Conservation (phyloP, 2,797 vertebrate genomes). For the Etheostoma perlongum region DNA sequence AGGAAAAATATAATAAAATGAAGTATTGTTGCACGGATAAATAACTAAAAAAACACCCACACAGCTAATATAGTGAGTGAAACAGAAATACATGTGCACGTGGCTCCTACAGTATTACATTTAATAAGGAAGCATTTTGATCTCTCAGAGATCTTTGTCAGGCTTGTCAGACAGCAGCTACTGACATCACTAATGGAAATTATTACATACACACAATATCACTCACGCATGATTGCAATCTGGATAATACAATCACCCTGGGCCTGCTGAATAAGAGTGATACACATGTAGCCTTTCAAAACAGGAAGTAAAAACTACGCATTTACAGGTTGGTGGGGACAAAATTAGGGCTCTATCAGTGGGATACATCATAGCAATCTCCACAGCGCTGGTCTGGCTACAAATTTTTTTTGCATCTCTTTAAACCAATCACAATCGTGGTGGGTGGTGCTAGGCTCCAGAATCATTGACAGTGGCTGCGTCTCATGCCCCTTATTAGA, state of each 20-base stretch:
- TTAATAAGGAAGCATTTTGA: constrained; percentile 21
- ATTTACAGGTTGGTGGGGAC: neutral
- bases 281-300: constrained; percentile 1
- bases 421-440: no score
- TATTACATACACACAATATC: constrained; percentile 15
- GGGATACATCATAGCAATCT: neutral
- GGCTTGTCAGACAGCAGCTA: constrained; percentile 29
- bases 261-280: neutral
- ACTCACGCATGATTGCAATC: constrained; percentile 12
- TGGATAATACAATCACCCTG: neutral
- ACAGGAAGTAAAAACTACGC: constrained; percentile 2
- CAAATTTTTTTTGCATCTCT: no score
- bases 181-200: constrained; percentile 21
- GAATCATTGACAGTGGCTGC: no score
- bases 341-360: constrained; percentile 2
- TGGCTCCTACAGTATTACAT: neutral
- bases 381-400: no score
- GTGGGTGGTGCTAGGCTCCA: no score
- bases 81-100: constrained; percentile 13
- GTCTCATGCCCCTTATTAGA: no score
- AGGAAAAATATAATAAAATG: constrained; percentile 2
- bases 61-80: neutral
- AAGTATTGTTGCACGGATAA: neutral
- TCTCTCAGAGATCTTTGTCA: constrained; percentile 12
- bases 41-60: neutral